These are phyloP conservation scores for Cephus runcator DNA, from an alignment of 2,888 invertebrate species.

Conservation along the genomic window DNA sequence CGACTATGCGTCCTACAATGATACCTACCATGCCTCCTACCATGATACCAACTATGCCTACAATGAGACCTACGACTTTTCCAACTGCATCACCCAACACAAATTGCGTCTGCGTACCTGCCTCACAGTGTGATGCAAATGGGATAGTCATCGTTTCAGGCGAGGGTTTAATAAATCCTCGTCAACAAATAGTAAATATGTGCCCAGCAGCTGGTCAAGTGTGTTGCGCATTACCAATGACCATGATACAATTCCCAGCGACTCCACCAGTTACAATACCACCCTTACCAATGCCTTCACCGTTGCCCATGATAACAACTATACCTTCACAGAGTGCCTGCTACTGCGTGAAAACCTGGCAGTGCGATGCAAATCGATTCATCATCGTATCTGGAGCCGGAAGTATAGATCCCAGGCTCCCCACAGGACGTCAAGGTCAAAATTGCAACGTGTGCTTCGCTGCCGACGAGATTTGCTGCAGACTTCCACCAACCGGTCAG, in stretches of 20 bases:
- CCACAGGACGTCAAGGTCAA: slow-evolving; percentile 35
- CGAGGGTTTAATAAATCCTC: slow-evolving; percentile 46
- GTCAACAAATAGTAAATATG: slow-evolving; percentile 32
- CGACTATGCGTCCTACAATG: slow-evolving; percentile 16
- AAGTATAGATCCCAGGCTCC: slow-evolving; percentile 46
- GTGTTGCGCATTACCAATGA: slow-evolving; percentile 43
- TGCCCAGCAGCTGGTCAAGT: slow-evolving; percentile 37
- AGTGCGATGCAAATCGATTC: slow-evolving; percentile 37
- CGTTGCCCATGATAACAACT: not conserved
- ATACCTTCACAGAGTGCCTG: slow-evolving; percentile 22
- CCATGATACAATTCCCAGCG: slow-evolving; percentile 18
- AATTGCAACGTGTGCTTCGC: slow-evolving; percentile 25
- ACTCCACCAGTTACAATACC: slow-evolving; percentile 9
- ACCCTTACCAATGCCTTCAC: slow-evolving; percentile 9
- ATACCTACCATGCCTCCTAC: slow-evolving; percentile 32
- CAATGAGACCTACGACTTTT: slow-evolving; percentile 11
- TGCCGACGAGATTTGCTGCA: slow-evolving; percentile 65
- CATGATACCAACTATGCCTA: slow-evolving; percentile 12
- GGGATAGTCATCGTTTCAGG: slow-evolving; percentile 42
- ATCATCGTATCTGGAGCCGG: slow-evolving; percentile 36
- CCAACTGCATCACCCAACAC: slow-evolving; percentile 16
- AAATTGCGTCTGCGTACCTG: slow-evolving; percentile 48
- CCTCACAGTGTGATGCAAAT: slow-evolving; percentile 42
- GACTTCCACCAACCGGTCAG: slow-evolving; percentile 79
- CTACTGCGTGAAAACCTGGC: slow-evolving; percentile 35